Evolutionary conservation across 1,140 invertebrate genomes (phyloP), one percentile per base, ranked within the genome.

Genomic region (Ericerus pela): DNA sequence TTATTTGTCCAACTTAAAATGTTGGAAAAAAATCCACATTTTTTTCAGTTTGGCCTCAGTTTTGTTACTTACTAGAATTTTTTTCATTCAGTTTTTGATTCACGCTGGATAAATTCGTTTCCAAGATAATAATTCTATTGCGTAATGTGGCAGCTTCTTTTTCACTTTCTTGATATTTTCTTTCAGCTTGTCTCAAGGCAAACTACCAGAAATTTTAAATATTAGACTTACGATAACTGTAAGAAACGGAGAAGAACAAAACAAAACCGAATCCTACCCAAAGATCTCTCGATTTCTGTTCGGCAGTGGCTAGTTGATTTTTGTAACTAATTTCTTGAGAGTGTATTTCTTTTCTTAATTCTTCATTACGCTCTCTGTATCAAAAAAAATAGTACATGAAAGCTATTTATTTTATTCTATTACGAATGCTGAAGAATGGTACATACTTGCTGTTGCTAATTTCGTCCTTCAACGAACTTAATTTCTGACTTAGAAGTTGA

Each of bases 291-390:
- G 80, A 76, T 57, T 83, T 81, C 57, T 81, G 80, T 68, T 88
- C 84, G 29, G 84, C 69, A 57, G 76, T 72, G 41, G 81, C 76
- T 59, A 87, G 78, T 60, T 85, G 81, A 47, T 74, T 76, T 66
- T 86, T 86, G 55, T 84, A 79, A 53, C 80, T 77, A 22, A 81
- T 79, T 65, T 87, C 82, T 68, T 85, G 83, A 54, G 85, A 82
- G 10, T 85, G 70, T 31, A 89, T 79, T 71, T 88, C 85, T 51
- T 82, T 76, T 54, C 82, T 82, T 51, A 87, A 64, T 38, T 78
- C 76, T 67, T 86, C 84, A 66, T 80, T 76, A n/a, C 68, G 81
- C 79, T 62, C 76, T 73, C 62, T 79, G 81, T 55, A 66, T 72
- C 67, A 69, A 27, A 57, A 51, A 51, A 54, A 20, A 51, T 5